These are phyloP conservation scores for Phenganax marumi DNA, from an alignment of 92 coral and sea anemone species.

Conservation along the genomic window DNA sequence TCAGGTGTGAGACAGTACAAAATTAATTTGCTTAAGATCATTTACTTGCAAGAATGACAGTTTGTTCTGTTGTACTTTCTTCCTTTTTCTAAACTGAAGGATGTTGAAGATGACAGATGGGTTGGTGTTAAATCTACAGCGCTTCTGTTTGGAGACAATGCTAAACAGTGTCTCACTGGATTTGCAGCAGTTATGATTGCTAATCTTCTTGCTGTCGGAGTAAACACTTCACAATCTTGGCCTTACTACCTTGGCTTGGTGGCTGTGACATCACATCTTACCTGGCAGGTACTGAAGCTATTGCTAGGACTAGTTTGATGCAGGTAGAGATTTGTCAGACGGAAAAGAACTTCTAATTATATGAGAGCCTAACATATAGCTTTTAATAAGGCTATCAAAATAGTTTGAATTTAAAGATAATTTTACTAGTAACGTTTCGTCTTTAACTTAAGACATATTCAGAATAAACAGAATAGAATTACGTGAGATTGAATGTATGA, in stretches of 20 bases:
- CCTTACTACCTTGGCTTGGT: constrained; percentile 72
- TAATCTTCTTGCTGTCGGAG: constrained; percentile 71
- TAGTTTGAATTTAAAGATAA: too few species aligned
- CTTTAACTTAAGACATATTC: too few species aligned
- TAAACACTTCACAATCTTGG: constrained; percentile 85
- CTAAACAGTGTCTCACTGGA: constrained; percentile 73
- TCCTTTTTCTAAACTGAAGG: constrained; percentile 46
- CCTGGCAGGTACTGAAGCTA: constrained; percentile 80
- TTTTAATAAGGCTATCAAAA: too few species aligned
- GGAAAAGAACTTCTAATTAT: too few species aligned
- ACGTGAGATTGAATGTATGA: too few species aligned
- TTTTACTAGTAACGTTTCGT: too few species aligned
- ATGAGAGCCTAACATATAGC: too few species aligned
- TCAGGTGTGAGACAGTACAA: constrained; percentile 57
- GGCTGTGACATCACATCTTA: constrained; percentile 72
- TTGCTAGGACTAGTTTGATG: not conserved
- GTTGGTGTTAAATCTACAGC: constrained; percentile 96
- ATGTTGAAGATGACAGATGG: constrained; percentile 74
- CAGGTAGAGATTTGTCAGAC: too few species aligned
- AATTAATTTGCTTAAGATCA: too few species aligned
- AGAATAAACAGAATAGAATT: too few species aligned
- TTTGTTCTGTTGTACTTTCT: too few species aligned
- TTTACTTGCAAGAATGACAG: too few species aligned
- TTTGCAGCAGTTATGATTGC: constrained; percentile 70
- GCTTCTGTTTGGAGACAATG: constrained; percentile 74